phyloP scores from a whole-genome alignment of 2,797 vertebrate genomes.

The Lophotriccus pileatus region DNA sequence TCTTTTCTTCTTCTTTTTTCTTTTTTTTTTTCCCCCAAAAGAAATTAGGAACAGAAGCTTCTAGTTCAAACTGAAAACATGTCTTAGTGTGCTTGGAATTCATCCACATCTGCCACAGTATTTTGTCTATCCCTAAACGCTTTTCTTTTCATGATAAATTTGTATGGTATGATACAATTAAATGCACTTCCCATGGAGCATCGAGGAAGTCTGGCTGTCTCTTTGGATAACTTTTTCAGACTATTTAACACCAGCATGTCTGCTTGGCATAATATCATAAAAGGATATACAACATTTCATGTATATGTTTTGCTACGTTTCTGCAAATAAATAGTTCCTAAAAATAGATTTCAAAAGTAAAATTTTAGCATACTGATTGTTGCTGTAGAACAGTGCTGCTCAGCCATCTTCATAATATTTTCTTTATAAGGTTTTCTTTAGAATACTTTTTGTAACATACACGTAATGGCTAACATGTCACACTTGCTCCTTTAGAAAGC shows the following conservation, averaged over 20 bases:
- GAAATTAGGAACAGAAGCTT: slow-evolving; percentile 60
- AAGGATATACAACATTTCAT: neutral
- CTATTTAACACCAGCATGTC: neutral
- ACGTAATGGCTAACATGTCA: neutral
- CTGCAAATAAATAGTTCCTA: neutral
- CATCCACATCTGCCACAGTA: slow-evolving; percentile 50
- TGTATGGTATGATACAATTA: slow-evolving; percentile 3
- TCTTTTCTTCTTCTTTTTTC: neutral
- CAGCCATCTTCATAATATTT: neutral
- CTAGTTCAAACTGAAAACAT: slow-evolving; percentile 42
- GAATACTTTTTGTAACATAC: neutral
- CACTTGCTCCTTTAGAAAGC: neutral
- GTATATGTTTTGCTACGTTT: neutral
- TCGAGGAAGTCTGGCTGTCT: slow-evolving; percentile 26
- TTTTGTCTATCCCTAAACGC: slow-evolving; percentile 37
- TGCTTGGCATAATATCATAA: neutral
- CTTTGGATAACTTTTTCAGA: neutral
- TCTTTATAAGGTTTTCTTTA: neutral
- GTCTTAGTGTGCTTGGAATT: slow-evolving; percentile 33
- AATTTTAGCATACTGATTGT: neutral
- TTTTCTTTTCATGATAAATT: slow-evolving; percentile 61
- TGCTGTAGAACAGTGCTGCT: neutral
- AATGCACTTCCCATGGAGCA: slow-evolving; percentile 35
- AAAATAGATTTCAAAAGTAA: neutral
- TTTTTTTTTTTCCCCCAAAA: neutral